Conservation (phyloP, 2,888 invertebrate genomes). For the Stenotaenia linearis region DNA sequence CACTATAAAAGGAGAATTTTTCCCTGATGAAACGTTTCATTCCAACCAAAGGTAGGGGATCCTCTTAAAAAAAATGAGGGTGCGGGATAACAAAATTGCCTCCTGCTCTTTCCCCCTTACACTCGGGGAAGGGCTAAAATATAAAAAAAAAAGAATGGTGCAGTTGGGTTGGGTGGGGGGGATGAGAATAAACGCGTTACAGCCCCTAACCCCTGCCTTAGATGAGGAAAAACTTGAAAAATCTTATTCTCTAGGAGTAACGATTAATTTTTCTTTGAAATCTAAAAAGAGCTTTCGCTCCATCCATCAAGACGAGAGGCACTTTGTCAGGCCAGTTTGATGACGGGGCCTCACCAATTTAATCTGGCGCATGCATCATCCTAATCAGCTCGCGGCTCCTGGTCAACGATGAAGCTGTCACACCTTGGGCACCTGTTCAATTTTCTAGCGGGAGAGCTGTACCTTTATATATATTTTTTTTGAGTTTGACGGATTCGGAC, state of each 20-base stretch:
- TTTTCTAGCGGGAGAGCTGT: no score
- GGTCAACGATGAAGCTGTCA: constrained; percentile 11
- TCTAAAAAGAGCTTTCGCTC: background rate
- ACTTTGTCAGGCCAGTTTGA: constrained; percentile 3
- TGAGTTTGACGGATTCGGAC: background rate
- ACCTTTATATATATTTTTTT: background rate
- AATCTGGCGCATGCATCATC: constrained; percentile 14
- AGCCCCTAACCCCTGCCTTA: background rate
- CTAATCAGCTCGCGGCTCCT: constrained; percentile 11
- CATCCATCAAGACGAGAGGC: constrained; percentile 13
- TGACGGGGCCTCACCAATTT: background rate
- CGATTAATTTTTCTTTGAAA: constrained; percentile 10
- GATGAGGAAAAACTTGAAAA: background rate
- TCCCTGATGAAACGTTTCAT: constrained; percentile 19
- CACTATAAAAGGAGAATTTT: constrained; percentile 19
- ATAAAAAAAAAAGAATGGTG: background rate
- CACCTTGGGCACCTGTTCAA: background rate
- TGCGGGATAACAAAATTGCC: constrained; percentile 15
- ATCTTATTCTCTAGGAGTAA: background rate
- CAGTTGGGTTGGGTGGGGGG: background rate
- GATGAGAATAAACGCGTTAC: background rate
- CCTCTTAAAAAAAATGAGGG: background rate
- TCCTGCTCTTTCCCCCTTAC: background rate
- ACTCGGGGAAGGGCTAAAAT: background rate
- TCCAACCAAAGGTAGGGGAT: background rate